A percentile compares a stretch with the other conserved stretches of the same genome.
Evolutionary conservation across 2,888 invertebrate genomes (phyloP).

Genomic region (Reticulitermes lucifugus): DNA sequence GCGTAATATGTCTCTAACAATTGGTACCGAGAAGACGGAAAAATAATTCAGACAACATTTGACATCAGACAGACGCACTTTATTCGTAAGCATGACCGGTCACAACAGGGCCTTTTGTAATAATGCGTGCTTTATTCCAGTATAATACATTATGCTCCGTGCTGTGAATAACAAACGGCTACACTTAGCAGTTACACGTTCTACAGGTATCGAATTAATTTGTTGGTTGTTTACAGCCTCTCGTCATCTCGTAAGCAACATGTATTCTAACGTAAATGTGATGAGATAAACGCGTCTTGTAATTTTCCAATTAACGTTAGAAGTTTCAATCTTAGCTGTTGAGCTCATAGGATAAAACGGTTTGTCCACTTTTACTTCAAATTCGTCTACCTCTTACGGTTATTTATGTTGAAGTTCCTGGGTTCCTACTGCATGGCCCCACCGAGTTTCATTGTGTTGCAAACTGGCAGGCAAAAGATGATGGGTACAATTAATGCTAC

Average conservation of each 20-base stretch:
- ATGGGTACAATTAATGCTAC: not conserved
- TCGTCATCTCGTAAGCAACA: not conserved
- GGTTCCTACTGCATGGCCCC: not conserved
- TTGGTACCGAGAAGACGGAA: too few relatives aligned
- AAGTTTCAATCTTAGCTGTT: not conserved
- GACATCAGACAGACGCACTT: too few relatives aligned
- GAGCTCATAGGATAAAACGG: not conserved
- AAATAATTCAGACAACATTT: too few relatives aligned
- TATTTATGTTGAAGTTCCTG: not conserved
- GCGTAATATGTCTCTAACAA: too few relatives aligned
- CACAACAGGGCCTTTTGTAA: too few relatives aligned
- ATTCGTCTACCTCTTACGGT: not conserved
- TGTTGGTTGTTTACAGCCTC: not conserved
- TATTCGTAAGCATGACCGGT: too few relatives aligned
- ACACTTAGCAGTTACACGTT: too few relatives aligned
- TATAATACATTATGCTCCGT: too few relatives aligned
- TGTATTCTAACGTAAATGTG: not conserved
- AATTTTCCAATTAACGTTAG: constrained; percentile 12
- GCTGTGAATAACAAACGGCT: too few relatives aligned
- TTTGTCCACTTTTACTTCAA: not conserved
- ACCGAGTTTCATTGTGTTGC: not conserved
- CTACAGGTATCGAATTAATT: too few relatives aligned
- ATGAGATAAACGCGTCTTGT: not conserved
- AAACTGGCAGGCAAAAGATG: not conserved
- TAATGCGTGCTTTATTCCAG: too few relatives aligned